Conservation (phyloP, 2,888 invertebrate species). For the Noctua janthina region DNA sequence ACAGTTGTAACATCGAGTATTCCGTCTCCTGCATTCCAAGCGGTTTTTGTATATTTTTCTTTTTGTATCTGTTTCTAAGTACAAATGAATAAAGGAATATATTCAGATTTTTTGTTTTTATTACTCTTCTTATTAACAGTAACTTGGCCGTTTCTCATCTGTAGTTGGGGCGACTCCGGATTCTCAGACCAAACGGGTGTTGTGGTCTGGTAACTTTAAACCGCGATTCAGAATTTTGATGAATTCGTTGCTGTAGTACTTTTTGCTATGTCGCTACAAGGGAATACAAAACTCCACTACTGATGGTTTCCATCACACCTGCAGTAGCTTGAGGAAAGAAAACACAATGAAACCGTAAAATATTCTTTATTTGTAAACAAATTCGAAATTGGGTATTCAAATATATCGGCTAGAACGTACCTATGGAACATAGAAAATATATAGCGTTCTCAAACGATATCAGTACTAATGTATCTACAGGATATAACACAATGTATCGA, state of each 20-base stretch:
- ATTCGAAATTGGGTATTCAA: slow-evolving; percentile 73
- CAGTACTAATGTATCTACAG: slow-evolving; percentile 48
- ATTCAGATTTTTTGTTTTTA: slow-evolving; percentile 73
- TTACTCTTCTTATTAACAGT: neutral
- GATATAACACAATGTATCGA: slow-evolving; percentile 54
- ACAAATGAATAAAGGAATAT: slow-evolving; percentile 86
- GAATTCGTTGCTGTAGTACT: neutral
- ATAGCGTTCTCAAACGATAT: slow-evolving; percentile 53
- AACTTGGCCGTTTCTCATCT: too few relatives aligned
- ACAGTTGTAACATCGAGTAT: slow-evolving; percentile 80
- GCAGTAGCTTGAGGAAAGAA: slow-evolving; percentile 18
- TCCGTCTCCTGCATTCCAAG: slow-evolving; percentile 86
- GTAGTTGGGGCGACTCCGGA: too few relatives aligned
- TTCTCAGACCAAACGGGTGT: too few relatives aligned
- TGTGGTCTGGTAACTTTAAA: too few relatives aligned
- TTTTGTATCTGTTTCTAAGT: slow-evolving; percentile 80
- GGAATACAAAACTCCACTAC: neutral
- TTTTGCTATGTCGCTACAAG: neutral
- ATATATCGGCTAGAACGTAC: slow-evolving; percentile 57
- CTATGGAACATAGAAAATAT: slow-evolving; percentile 66
- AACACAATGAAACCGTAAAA: slow-evolving; percentile 76
- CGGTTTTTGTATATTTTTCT: slow-evolving; percentile 69
- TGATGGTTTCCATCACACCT: neutral
- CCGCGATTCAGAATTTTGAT: too few relatives aligned
- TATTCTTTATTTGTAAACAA: slow-evolving; percentile 84